A percentile compares a stretch with the other conserved stretches of the same genome.
Evolutionary conservation across 2,113 vertebrate species (phyloP).

Genomic region (Helogale parvula): DNA sequence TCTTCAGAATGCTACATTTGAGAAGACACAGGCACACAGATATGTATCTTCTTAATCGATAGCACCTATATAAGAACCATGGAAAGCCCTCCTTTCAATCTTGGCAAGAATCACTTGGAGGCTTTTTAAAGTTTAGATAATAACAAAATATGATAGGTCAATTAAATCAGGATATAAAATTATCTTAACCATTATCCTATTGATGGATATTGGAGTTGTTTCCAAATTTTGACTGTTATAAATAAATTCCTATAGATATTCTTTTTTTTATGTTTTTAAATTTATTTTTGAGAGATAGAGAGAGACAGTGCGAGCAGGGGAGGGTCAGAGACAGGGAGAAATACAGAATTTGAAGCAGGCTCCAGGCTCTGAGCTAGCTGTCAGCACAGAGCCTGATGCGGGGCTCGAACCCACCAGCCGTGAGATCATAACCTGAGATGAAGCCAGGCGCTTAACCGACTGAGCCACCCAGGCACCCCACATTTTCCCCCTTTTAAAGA

Average conservation of each 20-base stretch:
- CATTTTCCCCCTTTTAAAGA: not conserved
- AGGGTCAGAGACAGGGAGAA: too few species aligned
- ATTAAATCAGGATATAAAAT: not conserved
- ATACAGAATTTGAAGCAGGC: too few species aligned
- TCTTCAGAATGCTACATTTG: not conserved
- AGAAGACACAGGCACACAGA: not conserved
- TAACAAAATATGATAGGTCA: not conserved
- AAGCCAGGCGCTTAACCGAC: too few species aligned
- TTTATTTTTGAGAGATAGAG: too few species aligned
- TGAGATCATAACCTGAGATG: too few species aligned
- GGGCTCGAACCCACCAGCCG: too few species aligned
- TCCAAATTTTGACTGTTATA: not conserved
- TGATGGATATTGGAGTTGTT: not conserved
- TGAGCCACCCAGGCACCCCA: too few species aligned
- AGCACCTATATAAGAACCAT: not conserved
- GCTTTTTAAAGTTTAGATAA: not conserved
- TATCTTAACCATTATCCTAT: not conserved
- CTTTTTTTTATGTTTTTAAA: too few species aligned
- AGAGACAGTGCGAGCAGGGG: too few species aligned
- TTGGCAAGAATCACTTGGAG: not conserved
- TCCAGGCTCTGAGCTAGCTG: too few species aligned
- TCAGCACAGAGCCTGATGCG: too few species aligned
- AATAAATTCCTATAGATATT: not conserved
- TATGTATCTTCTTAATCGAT: not conserved
- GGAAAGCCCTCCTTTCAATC: not conserved